A percentile compares a stretch with the other conserved stretches of the same genome.
Conservation (phyloP, 2,113 vertebrate species). For the Meles meles region DNA sequence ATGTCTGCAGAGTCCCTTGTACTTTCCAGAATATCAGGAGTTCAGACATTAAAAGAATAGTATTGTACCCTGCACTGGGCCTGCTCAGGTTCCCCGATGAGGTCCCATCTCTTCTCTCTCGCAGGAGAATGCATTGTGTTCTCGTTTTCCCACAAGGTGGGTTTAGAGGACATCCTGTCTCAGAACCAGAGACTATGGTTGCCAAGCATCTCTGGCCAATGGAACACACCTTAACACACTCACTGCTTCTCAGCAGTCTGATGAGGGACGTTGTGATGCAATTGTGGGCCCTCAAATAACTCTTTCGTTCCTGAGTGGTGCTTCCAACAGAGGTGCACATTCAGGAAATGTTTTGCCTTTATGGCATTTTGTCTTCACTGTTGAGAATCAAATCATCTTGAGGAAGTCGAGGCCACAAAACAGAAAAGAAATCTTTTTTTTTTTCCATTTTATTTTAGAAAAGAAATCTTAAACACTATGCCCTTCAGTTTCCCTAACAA, state of each 20-base stretch:
- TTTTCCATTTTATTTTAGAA: too few species aligned
- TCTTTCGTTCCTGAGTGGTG: neutral
- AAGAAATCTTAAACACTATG: neutral
- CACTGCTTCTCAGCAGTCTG: neutral
- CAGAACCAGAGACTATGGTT: neutral
- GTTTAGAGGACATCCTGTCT: neutral
- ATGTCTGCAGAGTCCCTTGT: neutral
- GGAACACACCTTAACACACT: neutral
- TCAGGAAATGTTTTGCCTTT: neutral
- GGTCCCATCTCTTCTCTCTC: neutral
- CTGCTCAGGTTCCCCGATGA: neutral
- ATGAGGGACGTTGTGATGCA: neutral
- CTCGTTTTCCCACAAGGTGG: neutral
- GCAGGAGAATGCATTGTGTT: neutral
- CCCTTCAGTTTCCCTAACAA: neutral
- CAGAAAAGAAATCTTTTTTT: neutral
- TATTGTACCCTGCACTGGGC: neutral
- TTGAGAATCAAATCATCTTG: neutral
- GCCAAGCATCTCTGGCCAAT: neutral
- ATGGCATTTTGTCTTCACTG: neutral
- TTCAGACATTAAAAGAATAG: neutral
- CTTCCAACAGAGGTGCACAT: neutral
- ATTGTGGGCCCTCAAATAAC: neutral
- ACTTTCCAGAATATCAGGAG: neutral
- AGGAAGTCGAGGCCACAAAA: neutral